Conservation (phyloP, 2,888 invertebrate genomes). For the Drosophila planitibia region DNA sequence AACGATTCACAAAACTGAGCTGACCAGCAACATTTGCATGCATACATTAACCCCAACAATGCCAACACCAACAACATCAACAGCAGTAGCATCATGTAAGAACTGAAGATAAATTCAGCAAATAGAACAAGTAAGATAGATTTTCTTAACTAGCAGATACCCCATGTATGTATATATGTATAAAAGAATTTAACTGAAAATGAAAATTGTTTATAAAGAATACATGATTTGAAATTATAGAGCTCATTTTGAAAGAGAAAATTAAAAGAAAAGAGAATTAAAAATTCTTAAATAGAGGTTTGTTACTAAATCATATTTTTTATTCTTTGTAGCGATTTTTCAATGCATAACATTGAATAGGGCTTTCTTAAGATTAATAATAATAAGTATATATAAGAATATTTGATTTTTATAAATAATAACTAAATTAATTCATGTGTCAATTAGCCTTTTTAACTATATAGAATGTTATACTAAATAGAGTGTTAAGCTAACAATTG, state of each 20-base stretch:
- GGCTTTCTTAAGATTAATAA: too few species aligned
- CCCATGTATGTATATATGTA: neutral
- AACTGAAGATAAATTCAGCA: conserved; percentile 50
- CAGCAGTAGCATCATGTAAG: conserved; percentile 7
- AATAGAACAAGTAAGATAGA: neutral
- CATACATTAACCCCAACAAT: conserved; percentile 5
- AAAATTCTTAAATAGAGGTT: neutral
- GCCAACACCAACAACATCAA: conserved; percentile 12
- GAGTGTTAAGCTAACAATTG: neutral
- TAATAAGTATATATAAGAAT: neutral
- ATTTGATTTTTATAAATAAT: neutral
- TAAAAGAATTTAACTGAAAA: neutral
- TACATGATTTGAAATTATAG: neutral
- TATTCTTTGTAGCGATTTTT: neutral
- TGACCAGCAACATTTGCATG: conserved; percentile 53
- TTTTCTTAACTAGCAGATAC: neutral
- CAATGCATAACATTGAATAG: neutral
- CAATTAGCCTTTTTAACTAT: neutral
- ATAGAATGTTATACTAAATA: neutral
- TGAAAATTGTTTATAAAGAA: neutral
- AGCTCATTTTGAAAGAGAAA: neutral
- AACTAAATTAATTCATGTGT: neutral
- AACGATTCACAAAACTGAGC: conserved; percentile 31
- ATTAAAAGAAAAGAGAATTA: neutral
- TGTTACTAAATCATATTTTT: neutral